phyloP scores from a whole-genome alignment of 2,888 invertebrate species.

The Charanyca ferruginea region DNA sequence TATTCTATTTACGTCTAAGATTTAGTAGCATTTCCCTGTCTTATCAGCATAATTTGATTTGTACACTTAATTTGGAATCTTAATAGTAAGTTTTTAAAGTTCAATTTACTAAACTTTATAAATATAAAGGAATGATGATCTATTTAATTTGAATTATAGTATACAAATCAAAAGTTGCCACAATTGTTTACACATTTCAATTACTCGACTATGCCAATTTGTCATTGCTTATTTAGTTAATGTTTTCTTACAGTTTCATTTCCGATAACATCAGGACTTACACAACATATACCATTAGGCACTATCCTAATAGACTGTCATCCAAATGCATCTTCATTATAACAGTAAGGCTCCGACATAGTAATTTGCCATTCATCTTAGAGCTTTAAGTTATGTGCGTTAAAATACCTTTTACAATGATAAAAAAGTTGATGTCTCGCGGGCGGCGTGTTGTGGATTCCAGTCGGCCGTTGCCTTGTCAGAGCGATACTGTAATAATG shows the following conservation, averaged over 20 bases:
- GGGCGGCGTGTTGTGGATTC: too few species aligned
- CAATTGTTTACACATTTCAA: constrained; percentile 21
- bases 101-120: background rate
- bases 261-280: background rate
- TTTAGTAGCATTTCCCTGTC: constrained; percentile 44
- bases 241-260: constrained; percentile 24
- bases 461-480: too few species aligned
- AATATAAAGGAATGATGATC: background rate
- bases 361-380: too few species aligned
- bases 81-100: accelerated
- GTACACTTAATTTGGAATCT: constrained; percentile 39
- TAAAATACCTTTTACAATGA: too few species aligned
- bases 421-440: too few species aligned
- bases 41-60: constrained; percentile 39
- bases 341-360: too few species aligned
- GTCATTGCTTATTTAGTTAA: constrained; percentile 44
- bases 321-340: too few species aligned
- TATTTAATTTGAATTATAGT: constrained; percentile 16
- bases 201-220: constrained; percentile 10
- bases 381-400: too few species aligned
- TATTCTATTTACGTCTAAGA: constrained; percentile 33
- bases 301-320: too few species aligned
- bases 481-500: too few species aligned
- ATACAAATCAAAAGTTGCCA: constrained; percentile 37
- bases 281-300: too few species aligned